Percentiles rank a stretch among this genome's conserved stretches.
Evolutionary conservation across 2,113 vertebrate genomes (phyloP).

Genomic region (Dasyurus viverrinus): DNA sequence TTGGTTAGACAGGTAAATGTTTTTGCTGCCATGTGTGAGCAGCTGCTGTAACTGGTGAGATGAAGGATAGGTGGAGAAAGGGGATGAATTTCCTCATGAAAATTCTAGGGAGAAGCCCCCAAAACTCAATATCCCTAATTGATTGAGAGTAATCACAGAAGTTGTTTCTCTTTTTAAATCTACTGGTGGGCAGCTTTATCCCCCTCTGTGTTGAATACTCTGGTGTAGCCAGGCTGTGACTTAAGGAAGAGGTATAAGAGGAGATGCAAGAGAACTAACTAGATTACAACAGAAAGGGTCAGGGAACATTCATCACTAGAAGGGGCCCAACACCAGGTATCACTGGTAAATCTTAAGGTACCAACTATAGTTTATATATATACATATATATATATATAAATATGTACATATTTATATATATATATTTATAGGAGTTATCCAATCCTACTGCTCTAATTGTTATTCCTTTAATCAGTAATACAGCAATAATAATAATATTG

Average conservation of each 20-base stretch:
- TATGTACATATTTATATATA: too few relatives aligned
- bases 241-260: background rate
- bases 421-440: background rate
- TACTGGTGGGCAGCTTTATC: background rate
- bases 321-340: background rate
- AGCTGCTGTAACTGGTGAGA: too few relatives aligned
- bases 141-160: background rate
- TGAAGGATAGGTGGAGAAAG: background rate
- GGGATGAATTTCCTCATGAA: background rate
- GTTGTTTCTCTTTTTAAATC: background rate
- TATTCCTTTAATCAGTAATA: background rate
- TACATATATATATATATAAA: too few relatives aligned
- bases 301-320: background rate
- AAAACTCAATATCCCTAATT: background rate
- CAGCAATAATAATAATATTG: conserved; percentile 11
- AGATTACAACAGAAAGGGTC: background rate
- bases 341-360: background rate
- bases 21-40: background rate
- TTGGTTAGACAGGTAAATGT: background rate
- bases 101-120: background rate
- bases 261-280: background rate
- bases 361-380: too few relatives aligned
- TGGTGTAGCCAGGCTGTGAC: background rate
- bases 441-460: background rate
- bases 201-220: background rate